phyloP scores from a whole-genome alignment of 2,113 vertebrate species.

The Scortum barcoo region DNA sequence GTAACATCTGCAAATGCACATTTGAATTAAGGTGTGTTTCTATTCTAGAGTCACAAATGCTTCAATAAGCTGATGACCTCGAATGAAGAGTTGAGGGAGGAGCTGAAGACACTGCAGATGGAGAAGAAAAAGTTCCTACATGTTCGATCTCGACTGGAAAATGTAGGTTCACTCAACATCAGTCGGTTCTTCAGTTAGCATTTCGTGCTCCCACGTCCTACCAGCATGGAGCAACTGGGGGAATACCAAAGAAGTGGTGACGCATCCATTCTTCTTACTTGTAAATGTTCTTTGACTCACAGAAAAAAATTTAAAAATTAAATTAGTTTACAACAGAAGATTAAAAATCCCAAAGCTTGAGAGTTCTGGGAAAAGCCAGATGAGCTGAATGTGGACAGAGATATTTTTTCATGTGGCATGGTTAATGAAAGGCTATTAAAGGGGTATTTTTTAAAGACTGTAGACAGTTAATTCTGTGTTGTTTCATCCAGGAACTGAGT shows the following conservation, averaged over 20 bases:
- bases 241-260: background rate
- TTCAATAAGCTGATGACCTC: constrained; percentile 43
- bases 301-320: background rate
- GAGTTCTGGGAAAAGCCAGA: background rate
- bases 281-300: background rate
- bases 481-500: constrained; percentile 31
- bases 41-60: constrained; percentile 2
- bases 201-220: background rate
- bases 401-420: background rate
- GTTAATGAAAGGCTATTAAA: background rate
- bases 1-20: background rate
- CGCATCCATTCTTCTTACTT: background rate
- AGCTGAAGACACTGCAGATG: constrained; percentile 34
- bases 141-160: constrained; percentile 19
- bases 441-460: background rate
- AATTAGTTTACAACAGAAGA: background rate
- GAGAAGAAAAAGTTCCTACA: constrained; percentile 43
- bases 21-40: background rate
- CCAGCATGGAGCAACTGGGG: background rate
- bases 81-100: constrained; percentile 41
- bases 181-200: background rate
- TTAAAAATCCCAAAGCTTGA: background rate
- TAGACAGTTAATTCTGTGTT: background rate
- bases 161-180: background rate
- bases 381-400: background rate